A percentile compares a stretch with the other conserved stretches of the same genome.
phyloP scores from a whole-genome alignment of 2,113 vertebrate genomes.

The Catharus fuscescens region DNA sequence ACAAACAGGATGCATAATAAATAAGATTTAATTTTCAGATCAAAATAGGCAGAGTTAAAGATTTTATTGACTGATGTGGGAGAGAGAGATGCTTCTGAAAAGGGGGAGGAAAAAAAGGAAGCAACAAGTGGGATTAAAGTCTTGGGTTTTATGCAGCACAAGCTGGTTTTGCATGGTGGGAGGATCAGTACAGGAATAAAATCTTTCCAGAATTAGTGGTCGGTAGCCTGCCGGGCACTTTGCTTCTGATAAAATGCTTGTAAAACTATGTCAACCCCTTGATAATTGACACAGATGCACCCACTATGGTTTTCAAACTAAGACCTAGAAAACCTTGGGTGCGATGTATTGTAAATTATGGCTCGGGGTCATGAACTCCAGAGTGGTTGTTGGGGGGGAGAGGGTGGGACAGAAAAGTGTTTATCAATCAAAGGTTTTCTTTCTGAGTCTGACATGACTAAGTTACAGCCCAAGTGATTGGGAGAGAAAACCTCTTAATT shows the following conservation, averaged over 20 bases:
- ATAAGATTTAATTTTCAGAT: slow-evolving; percentile 86
- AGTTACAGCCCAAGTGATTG: slow-evolving; percentile 78
- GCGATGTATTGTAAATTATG: slow-evolving; percentile 80
- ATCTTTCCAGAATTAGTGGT: slow-evolving; percentile 77
- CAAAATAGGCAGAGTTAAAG: slow-evolving; percentile 83
- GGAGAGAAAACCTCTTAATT: slow-evolving; percentile 77
- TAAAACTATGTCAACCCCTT: slow-evolving; percentile 80
- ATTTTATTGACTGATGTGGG: slow-evolving; percentile 79
- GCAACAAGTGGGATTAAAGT: slow-evolving; percentile 90
- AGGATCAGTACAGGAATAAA: slow-evolving; percentile 80
- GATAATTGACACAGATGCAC: slow-evolving; percentile 86
- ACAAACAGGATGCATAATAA: slow-evolving; percentile 94
- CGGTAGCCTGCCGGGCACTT: slow-evolving; percentile 72
- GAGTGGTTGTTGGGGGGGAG: slow-evolving; percentile 21
- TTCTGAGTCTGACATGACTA: slow-evolving; percentile 81
- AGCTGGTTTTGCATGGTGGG: slow-evolving; percentile 77
- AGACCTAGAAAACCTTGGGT: slow-evolving; percentile 80
- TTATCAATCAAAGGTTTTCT: slow-evolving; percentile 76
- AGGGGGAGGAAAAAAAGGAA: slow-evolving; percentile 70
- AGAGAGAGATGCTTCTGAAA: slow-evolving; percentile 81
- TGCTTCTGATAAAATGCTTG: slow-evolving; percentile 80
- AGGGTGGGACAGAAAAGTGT: slow-evolving; percentile 59
- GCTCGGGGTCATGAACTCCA: slow-evolving; percentile 87
- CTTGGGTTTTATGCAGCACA: slow-evolving; percentile 79
- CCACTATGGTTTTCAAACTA: slow-evolving; percentile 80